Base-by-base conservation (phyloP, 2,888 invertebrate genomes). In the Seladonia tumulorum region DNA sequence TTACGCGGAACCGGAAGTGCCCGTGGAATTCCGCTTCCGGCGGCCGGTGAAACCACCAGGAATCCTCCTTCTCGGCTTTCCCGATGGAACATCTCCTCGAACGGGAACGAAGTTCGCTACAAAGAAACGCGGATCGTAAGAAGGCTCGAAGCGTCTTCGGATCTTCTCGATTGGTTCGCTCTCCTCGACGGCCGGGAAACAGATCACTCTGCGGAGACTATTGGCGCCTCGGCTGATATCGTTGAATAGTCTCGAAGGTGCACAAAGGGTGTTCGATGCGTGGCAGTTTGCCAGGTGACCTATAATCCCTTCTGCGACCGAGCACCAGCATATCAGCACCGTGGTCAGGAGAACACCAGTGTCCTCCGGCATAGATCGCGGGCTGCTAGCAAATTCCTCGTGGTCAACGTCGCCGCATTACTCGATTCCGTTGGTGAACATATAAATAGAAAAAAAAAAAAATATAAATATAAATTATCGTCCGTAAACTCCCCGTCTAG, bases 211-310 rank as follows among this genome's bases (percentile, higher is more conserved):
- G 22, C 5, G 29, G 14, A 2, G 49, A 22, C 5, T 35, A n/a
- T 53, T 14, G 49, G 29, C 18, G 49, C 49, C n/a, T n/a, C 29
- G 22, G 22, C 22, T 35, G 72, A 73, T n/a, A 47, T 35, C 49
- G 22, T 25, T 22, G 72, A 22, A 49, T 29, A 4, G 29, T 29
- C 47, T 66, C 12, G 49, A 53, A 22, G 35, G 0, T 73, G 49
- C 25, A 22, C 49, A 1, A 35, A 53, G 73, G 14, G 0, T 39
- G 35, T 22, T 22, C 18, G 68, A 22, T 39, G 68, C 35, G 35
- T 68, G 68, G 68, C 68, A 68, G 22, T 18, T 12, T 39, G 68
- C 68, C 68, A 68, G 39, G 22, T 68, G 68, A 68, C 68, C 68
- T 39, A 68, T 5, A 68, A 68, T 22, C 39, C 68, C 39, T 35